Evolutionary conservation across 2,113 vertebrate species (phyloP), one percentile per base, ranked within the genome.

Genomic region (Indri indri): DNA sequence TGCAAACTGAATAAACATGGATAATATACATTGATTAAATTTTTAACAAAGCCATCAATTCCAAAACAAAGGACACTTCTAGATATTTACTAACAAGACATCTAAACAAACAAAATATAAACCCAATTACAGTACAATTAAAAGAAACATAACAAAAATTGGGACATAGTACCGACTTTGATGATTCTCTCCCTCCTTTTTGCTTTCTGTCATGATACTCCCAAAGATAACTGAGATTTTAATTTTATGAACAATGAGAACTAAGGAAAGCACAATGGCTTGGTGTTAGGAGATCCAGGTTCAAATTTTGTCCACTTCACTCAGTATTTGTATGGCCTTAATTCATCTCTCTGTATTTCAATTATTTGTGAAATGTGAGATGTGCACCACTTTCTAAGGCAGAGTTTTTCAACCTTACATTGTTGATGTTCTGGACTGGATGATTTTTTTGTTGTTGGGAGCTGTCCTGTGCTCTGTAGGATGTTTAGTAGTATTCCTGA

Each of bases 261-360:
- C 22, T n/a, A 92, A 83, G 76, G 13, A 80, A 91, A 90, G 17
- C 17, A 93, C 27, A 76, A 45, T 61, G 30, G 37, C 20, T 59
- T 59, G 16, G 3, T 47, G 45, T 90, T n/a, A 80, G 30, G 5
- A 81, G 34, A 89, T 30, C 6, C 13, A 94, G 65, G 65, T 61
- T 92, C 65, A 84, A 84, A 10, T 94, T 88, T 45, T 57, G 68
- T 52, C 54, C 47, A 85, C 50, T 70, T 95, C 37, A 95, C 30
- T 90, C 30, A 86, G 17, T 71, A 73, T 27, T 27, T 70, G 5
- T 18, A 59, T 13, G 22, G 17, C 8, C 16, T 80, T 68, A 83
- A 10, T 12, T 13, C 61, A 73, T 77, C 8, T 59, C n/a, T 91
- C 25, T 17, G 7, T 61, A 85, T 90, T 82, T 94, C n/a, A 57